Percentiles rank a stretch among this genome's conserved stretches.
Conservation (phyloP, 92 coral and sea anemone species). For the Pocillopora grandis region DNA sequence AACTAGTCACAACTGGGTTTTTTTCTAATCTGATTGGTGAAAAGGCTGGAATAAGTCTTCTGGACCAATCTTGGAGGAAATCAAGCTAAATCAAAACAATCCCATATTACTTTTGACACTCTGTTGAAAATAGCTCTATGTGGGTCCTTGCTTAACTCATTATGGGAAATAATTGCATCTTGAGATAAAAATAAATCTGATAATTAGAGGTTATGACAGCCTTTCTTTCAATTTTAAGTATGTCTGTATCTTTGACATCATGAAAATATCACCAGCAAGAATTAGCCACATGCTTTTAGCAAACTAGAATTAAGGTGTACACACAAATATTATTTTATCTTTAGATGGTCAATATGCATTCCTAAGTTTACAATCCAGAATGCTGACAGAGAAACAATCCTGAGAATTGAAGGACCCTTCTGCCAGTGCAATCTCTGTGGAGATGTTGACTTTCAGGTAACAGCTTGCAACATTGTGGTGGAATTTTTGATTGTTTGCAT, state of each 20-base stretch:
- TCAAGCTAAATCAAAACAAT: neutral
- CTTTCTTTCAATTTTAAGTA: too few relatives aligned
- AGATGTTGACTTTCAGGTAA: conserved; percentile 95
- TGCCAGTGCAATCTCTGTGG: conserved; percentile 90
- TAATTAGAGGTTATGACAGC: too few relatives aligned
- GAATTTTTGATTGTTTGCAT: neutral
- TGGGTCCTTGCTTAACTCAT: too few relatives aligned
- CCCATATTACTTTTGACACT: too few relatives aligned
- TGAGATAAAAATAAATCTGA: too few relatives aligned
- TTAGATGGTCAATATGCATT: conserved; percentile 91
- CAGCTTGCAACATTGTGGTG: neutral
- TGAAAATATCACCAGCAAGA: neutral
- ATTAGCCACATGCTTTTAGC: neutral
- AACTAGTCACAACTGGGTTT: too few relatives aligned
- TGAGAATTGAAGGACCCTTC: conserved; percentile 90
- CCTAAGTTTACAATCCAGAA: conserved; percentile 87
- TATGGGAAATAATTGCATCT: too few relatives aligned
- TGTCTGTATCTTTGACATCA: too few relatives aligned
- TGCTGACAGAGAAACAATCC: conserved; percentile 81
- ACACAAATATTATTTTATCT: neutral
- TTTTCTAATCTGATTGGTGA: too few relatives aligned
- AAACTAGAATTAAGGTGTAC: neutral
- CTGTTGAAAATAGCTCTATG: too few relatives aligned
- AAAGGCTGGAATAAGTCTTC: too few relatives aligned
- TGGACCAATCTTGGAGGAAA: neutral